Evolutionary conservation across 2,888 invertebrate species (phyloP), one percentile per base, ranked within the genome.

Genomic region (Dendrolimus pini): DNA sequence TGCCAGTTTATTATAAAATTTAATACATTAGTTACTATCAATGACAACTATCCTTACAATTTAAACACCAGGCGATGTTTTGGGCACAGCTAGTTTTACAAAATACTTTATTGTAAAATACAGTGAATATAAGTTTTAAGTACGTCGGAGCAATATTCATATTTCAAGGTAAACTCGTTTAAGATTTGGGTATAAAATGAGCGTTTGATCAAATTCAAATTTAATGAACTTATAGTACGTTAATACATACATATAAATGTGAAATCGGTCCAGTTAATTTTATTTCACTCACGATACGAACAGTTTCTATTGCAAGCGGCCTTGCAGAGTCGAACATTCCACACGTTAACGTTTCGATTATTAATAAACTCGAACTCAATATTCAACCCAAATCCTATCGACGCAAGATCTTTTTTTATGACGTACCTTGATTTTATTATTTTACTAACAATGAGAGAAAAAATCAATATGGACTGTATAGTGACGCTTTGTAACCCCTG

Each of bases 401-500:
- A 67, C 80, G 77, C 74, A 85, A 84, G 85, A 83, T 81, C 84
- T 82, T 85, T 87, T 82, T 87, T 85, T 81, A 83, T 78, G 77
- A 73, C 66, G 66, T 67, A 72, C 76, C 59, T 71, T 78, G 80
- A 84, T 84, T 87, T 83, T 85, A 87, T 88, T 87, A 86, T 89
- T 83, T 86, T 82, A 83, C 83, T 77, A 86, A 89, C 89, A 89
- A 89, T 86, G 83, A 84, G 75, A 82, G 80, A 89, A 89, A 89
- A 88, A 89, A 90, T 90, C 90, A 89, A 90, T 90, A 90, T 84
- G 85, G 81, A 83, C 74, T 9, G 83, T 80, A 82, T 77, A 84
- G 86, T 82, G 85, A 83, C 84, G 87, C 89, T 87, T 80, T 89
- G 86, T 88, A 86, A 89, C 90, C 90, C 90, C 89, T 89, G 89